Evolutionary conservation across 2,797 vertebrate genomes (phyloP).

Genomic region (Myotis pilosus): DNA sequence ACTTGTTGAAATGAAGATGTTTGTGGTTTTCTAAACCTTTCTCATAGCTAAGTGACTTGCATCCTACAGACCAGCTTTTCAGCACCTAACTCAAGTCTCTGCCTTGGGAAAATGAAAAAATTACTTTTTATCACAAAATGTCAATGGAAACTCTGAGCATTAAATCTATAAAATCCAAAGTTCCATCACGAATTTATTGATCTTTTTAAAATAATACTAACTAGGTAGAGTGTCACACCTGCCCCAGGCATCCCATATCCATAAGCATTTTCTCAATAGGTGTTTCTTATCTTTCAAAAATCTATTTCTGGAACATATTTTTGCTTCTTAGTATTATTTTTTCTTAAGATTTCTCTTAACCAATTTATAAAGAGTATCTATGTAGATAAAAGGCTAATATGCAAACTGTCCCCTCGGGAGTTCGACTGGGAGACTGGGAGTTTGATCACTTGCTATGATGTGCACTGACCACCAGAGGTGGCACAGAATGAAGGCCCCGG

Average conservation of each 20-base stretch:
- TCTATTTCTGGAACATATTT: not conserved
- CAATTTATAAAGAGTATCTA: not conserved
- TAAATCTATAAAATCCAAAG: conserved; percentile 32
- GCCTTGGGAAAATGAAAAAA: not conserved
- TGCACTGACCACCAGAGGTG: too few relatives aligned
- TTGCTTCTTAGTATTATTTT: not conserved
- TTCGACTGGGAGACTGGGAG: too few relatives aligned
- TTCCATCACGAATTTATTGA: conserved; percentile 14
- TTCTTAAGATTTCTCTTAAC: not conserved
- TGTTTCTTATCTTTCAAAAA: not conserved
- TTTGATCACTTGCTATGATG: too few relatives aligned
- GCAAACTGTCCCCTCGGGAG: too few relatives aligned
- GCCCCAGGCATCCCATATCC: not conserved
- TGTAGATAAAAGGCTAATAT: too few relatives aligned
- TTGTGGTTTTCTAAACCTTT: not conserved
- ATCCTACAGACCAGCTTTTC: not conserved
- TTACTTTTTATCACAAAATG: not conserved
- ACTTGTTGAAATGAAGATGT: not conserved
- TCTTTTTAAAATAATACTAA: not conserved
- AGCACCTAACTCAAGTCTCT: not conserved
- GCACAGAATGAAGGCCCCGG: too few relatives aligned
- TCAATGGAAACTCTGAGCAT: not conserved
- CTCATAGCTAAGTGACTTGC: not conserved
- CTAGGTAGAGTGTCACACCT: not conserved
- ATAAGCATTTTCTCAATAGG: not conserved